phyloP scores from a whole-genome alignment of 2,888 invertebrate genomes.

The Cheilosia pagana region DNA sequence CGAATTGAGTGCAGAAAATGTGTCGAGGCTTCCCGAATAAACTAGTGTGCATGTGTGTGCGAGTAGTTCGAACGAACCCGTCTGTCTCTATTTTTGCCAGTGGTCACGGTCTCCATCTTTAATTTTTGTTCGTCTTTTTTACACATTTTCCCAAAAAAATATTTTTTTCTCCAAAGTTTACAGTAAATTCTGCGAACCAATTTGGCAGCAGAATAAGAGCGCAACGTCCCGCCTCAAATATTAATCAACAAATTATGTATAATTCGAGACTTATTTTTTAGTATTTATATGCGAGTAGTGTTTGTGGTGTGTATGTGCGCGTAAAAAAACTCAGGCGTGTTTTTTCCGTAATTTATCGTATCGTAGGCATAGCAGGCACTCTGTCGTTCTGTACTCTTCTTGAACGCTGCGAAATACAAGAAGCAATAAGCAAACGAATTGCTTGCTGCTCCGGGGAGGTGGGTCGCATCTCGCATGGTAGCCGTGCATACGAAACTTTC shows the following conservation, averaged over 20 bases:
- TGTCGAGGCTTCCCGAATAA: conserved; percentile 50
- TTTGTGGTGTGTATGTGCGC: conserved; percentile 23
- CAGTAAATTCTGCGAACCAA: not conserved
- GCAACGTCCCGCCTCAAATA: not conserved
- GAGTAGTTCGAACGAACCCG: conserved; percentile 42
- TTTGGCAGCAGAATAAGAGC: not conserved
- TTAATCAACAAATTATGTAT: conserved; percentile 1
- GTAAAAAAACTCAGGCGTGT: conserved; percentile 34
- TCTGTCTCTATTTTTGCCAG: conserved; percentile 43
- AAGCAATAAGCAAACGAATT: conserved; percentile 9
- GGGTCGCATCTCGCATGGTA: conserved; percentile 15
- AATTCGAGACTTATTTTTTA: conserved; percentile 22
- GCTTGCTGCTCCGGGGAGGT: conserved; percentile 14
- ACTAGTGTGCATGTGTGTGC: conserved; percentile 36
- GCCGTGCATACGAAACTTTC: conserved; percentile 50
- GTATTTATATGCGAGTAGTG: conserved; percentile 19
- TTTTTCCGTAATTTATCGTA: conserved; percentile 13
- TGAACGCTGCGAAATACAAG: conserved; percentile 40
- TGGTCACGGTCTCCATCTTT: conserved; percentile 48
- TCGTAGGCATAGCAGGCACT: not conserved
- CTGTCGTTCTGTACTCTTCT: not conserved
- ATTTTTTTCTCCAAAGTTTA: not conserved
- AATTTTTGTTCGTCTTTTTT: conserved; percentile 19
- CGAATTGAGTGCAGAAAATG: conserved; percentile 50
- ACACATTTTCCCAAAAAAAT: conserved; percentile 5